These are phyloP conservation scores for Dryadula phaetusa DNA, from an alignment of 2,888 invertebrate species.

Conservation along the genomic window DNA sequence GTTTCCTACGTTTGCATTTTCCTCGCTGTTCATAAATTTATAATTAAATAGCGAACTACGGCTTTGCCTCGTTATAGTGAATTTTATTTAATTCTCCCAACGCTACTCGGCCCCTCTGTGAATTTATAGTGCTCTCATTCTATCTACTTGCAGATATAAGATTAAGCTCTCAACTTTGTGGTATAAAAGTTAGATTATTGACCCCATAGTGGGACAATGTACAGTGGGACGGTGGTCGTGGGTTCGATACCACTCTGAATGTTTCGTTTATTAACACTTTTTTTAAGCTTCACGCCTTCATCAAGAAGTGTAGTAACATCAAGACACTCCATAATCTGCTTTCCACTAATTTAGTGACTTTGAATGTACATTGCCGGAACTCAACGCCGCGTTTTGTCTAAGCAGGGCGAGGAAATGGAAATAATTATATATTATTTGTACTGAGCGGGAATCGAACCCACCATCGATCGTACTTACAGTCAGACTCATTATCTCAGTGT, in stretches of 20 bases:
- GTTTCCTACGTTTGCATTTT: constrained; percentile 65
- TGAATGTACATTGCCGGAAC: too few relatives aligned
- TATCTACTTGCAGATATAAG: constrained; percentile 30
- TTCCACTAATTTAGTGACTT: too few relatives aligned
- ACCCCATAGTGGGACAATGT: neutral
- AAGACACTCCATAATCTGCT: too few relatives aligned
- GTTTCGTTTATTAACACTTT: too few relatives aligned
- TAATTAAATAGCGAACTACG: constrained; percentile 79
- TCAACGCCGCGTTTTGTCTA: too few relatives aligned
- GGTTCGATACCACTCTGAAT: neutral
- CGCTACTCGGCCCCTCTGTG: constrained; percentile 40
- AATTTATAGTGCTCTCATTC: constrained; percentile 36
- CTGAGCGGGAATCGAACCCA: too few relatives aligned
- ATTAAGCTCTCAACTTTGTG: constrained; percentile 30
- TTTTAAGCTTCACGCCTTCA: too few relatives aligned
- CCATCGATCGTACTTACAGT: too few relatives aligned
- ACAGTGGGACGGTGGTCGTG: neutral
- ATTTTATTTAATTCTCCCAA: constrained; percentile 72
- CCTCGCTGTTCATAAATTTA: constrained; percentile 78
- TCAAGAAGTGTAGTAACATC: too few relatives aligned
- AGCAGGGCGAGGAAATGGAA: too few relatives aligned
- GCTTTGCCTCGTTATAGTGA: constrained; percentile 66
- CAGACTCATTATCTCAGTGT: too few relatives aligned
- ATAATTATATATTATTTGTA: too few relatives aligned
- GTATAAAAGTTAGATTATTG: constrained; percentile 7